phyloP scores from a whole-genome alignment of 2,113 vertebrate genomes.

The Nothobranchius furzeri region DNA sequence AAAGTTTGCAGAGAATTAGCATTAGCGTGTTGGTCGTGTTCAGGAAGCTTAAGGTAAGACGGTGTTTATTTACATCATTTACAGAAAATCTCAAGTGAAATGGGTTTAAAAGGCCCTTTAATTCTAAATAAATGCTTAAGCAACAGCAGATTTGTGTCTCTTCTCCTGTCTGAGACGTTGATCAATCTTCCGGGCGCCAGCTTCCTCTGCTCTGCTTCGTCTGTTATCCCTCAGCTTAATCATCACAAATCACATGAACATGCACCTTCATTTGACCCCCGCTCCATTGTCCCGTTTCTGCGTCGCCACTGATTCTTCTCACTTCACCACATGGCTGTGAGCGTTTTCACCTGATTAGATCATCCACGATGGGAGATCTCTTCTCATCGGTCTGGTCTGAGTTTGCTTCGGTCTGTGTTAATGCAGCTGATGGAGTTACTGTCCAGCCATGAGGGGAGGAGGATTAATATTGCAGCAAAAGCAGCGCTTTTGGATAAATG shows the following conservation, averaged over 20 bases:
- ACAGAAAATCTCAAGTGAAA: not conserved
- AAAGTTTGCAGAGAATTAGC: no score
- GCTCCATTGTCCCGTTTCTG: constrained; percentile 24
- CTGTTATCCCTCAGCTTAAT: constrained; percentile 37
- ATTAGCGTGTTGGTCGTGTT: no score
- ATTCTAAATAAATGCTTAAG: not conserved
- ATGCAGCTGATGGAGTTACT: constrained; percentile 9
- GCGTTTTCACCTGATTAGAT: constrained; percentile 44
- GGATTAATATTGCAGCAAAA: constrained; percentile 27
- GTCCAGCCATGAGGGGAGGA: constrained; percentile 10
- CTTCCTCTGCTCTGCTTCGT: constrained; percentile 21
- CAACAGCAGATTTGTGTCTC: constrained; percentile 20
- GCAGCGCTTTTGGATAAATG: not conserved
- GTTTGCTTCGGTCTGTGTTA: constrained; percentile 11
- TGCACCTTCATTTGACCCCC: constrained; percentile 62
- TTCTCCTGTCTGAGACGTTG: constrained; percentile 38
- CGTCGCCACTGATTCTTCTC: constrained; percentile 21
- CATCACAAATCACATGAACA: constrained; percentile 34
- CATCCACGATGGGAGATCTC: constrained; percentile 29
- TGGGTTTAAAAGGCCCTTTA: not conserved
- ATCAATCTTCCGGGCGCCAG: constrained; percentile 69
- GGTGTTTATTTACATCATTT: not conserved
- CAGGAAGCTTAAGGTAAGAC: no score
- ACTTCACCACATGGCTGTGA: constrained; percentile 38
- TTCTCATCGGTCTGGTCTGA: constrained; percentile 31